These are phyloP conservation scores for Heliconius melpomene DNA, from an alignment of 1,140 invertebrate species.

Conservation along the genomic window DNA sequence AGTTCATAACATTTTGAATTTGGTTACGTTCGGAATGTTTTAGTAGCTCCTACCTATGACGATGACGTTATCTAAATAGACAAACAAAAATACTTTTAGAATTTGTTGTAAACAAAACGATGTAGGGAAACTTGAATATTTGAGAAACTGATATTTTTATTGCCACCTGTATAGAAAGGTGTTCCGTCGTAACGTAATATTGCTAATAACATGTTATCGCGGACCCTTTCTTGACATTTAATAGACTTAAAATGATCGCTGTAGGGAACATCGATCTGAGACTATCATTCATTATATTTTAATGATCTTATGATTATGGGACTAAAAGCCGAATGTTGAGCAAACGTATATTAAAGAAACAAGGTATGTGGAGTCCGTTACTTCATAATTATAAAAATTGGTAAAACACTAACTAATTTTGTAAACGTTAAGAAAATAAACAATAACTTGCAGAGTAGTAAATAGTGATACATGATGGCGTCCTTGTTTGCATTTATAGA, in stretches of 20 bases:
- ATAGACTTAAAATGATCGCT: slow-evolving; percentile 21
- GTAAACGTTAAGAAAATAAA: too few relatives aligned
- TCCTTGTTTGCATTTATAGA: neutral
- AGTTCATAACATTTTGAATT: slow-evolving; percentile 11
- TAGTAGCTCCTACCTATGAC: neutral
- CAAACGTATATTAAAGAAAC: neutral
- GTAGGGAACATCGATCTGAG: slow-evolving; percentile 14
- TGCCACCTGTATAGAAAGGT: slow-evolving; percentile 29
- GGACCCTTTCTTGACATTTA: slow-evolving; percentile 28
- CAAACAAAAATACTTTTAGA: neutral
- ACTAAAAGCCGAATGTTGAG: slow-evolving; percentile 7
- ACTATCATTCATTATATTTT: slow-evolving; percentile 10
- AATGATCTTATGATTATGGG: slow-evolving; percentile 15
- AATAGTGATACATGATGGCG: neutral
- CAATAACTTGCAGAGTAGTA: neutral
- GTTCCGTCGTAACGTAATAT: slow-evolving; percentile 20
- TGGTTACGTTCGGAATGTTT: slow-evolving; percentile 34
- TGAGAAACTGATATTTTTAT: slow-evolving; percentile 5
- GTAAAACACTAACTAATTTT: neutral
- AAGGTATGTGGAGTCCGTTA: neutral
- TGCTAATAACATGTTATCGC: slow-evolving; percentile 30
- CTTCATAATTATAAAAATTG: neutral
- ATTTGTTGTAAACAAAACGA: neutral
- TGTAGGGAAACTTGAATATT: neutral
- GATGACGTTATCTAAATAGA: neutral